Percentiles rank a stretch among this genome's conserved stretches.
Conservation (phyloP, 1,140 invertebrate species). For the Zaprionus inermis region DNA sequence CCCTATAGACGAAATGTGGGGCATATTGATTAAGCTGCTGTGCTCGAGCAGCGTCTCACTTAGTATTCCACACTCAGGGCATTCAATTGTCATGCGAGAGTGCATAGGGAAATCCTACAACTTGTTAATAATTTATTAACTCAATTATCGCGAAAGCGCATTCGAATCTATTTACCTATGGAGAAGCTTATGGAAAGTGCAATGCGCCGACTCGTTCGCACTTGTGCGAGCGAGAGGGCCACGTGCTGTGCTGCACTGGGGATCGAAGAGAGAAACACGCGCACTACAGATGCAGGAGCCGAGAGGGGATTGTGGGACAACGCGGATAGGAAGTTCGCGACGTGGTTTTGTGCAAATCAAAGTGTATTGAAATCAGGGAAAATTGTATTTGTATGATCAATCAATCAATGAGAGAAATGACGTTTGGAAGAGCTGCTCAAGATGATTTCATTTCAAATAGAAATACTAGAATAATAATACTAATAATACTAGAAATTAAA, state of each 20-base stretch:
- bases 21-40: constrained; percentile 15
- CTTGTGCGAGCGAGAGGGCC: neutral
- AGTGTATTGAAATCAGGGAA: constrained; percentile 4
- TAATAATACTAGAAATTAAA: neutral
- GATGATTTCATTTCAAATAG: neutral
- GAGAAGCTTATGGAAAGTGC: constrained; percentile 69
- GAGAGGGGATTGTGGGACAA: neutral
- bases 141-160: constrained; percentile 77
- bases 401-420: constrained; percentile 17
- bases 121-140: constrained; percentile 72
- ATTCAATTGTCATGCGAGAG: neutral
- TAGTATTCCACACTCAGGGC: constrained; percentile 15
- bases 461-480: neutral
- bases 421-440: neutral
- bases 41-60: neutral
- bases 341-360: constrained; percentile 21
- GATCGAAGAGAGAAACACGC: constrained; percentile 45
- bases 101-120: neutral
- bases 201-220: constrained; percentile 45
- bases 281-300: neutral
- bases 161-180: constrained; percentile 46
- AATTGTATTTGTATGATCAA: constrained; percentile 27
- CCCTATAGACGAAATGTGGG: neutral
- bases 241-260: neutral
- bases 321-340: neutral